Conservation (phyloP, 2,888 invertebrate species). For the Ochlodes sylvanus region DNA sequence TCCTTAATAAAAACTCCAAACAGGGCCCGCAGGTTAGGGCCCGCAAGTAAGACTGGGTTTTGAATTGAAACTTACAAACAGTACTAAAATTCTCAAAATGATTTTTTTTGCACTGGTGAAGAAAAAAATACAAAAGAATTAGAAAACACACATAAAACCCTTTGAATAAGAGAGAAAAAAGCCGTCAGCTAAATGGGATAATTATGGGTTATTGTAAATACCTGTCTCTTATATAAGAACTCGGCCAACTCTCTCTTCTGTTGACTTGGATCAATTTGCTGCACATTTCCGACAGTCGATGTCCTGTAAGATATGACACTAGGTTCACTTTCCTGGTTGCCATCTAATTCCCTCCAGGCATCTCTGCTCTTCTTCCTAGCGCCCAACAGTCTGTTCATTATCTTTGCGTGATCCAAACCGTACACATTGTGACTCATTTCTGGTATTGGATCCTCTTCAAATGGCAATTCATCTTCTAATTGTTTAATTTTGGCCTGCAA, state of each 20-base stretch:
- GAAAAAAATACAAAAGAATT: no score
- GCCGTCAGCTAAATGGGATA: no score
- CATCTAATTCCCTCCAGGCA: conserved; percentile 76
- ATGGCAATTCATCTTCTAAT: conserved; percentile 63
- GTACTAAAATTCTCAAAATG: no score
- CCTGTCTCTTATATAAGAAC: conserved; percentile 83
- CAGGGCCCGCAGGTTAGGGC: no score
- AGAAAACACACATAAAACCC: no score
- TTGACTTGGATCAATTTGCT: conserved; percentile 53
- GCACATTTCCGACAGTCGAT: conserved; percentile 39
- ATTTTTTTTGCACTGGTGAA: no score
- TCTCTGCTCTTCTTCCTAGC: conserved; percentile 81
- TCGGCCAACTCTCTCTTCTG: conserved; percentile 82
- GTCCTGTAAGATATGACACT: conserved; percentile 67
- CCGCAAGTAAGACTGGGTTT: no score
- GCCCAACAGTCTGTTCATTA: conserved; percentile 84
- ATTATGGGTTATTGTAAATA: conserved; percentile 43
- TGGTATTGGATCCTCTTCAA: conserved; percentile 81
- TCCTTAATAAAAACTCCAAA: no score
- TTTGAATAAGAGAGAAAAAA: no score
- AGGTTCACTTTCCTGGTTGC: conserved; percentile 40
- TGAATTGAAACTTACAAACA: no score
- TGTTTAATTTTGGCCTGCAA: conserved; percentile 71
- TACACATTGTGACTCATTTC: conserved; percentile 90
- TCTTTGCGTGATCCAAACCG: conserved; percentile 87